Evolutionary conservation across 2,797 vertebrate genomes (phyloP).

Genomic region (Columba guinea): DNA sequence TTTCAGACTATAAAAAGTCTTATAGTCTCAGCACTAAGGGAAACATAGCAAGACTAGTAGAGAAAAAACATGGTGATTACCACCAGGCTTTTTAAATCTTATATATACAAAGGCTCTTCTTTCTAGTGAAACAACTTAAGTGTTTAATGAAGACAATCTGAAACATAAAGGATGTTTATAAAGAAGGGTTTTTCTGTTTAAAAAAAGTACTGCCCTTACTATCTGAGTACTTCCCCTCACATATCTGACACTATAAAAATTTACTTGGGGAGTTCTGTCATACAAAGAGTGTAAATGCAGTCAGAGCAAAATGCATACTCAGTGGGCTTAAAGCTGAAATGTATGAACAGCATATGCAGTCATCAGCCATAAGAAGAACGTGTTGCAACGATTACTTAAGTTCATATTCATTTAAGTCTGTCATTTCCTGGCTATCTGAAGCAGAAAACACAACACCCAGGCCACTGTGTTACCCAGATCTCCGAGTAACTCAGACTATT

Average conservation of each 20-base stretch:
- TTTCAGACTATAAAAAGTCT: neutral
- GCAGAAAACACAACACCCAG: neutral
- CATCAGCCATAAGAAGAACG: neutral
- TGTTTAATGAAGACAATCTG: neutral
- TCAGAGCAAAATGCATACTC: neutral
- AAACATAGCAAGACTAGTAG: neutral
- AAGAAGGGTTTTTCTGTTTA: neutral
- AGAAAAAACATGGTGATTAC: neutral
- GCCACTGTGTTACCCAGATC: neutral
- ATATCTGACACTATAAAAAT: neutral
- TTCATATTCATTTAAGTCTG: neutral
- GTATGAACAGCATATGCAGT: neutral
- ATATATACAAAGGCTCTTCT: neutral
- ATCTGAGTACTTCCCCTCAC: neutral
- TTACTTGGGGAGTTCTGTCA: neutral
- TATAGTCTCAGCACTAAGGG: neutral
- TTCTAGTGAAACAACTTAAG: neutral
- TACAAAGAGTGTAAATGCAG: neutral
- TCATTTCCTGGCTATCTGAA: neutral
- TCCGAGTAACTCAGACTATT: neutral
- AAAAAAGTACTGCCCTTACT: neutral
- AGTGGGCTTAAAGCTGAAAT: neutral
- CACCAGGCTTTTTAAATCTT: neutral
- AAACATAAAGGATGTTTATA: neutral
- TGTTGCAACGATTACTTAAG: neutral